Base-by-base conservation (phyloP, 2,888 invertebrate species). In the Heliconius erato region DNA sequence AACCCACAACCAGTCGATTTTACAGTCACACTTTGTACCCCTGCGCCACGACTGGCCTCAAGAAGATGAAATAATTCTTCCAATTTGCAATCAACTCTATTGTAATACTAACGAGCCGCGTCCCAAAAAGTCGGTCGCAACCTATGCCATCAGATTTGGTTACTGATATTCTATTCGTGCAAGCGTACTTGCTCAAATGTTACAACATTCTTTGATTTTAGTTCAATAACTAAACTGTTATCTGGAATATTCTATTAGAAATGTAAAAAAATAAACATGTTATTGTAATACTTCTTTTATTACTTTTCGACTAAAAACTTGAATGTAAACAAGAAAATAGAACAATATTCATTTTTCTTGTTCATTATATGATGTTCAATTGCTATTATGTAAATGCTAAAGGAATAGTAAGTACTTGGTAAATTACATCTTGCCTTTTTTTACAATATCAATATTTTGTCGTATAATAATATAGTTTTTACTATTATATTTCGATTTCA, bases 51-150 rank as follows among this genome's bases (percentile, higher is more conserved):
- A 28, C 28, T 28, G 28, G 28, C 28, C 28, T 28, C 28, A 28
- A 28, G 28, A 68, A 40, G 32, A 59, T 76, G 63, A 69, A 74
- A 77, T 63, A 32, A 28, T 77, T 81, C 19, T 44, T 76, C 69
- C 35, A 63, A 63, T 77, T 81, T 63, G 49, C 63, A 78, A 77
- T 81, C 76, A 81, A 28, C 14, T 68, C n/a, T 16, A 81, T 77
- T 78, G 81, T 81, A 65, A 65, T 63, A 49, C 82, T 80, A 72
- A 79, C 68, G 79, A 77, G 77, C 74, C 74, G 82, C 85, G 83
- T 83, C 85, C 85, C 80, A 85, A 85, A 84, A 85, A 74, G 69
- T 78, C 83, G 63, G 79, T 80, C 83, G 74, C 74, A 83, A 80
- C 80, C 71, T 79, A 76, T 81, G 82, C 54, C 82, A 76, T 82